Conservation (phyloP, 2,797 vertebrate genomes). For the Takifugu ocellatus region DNA sequence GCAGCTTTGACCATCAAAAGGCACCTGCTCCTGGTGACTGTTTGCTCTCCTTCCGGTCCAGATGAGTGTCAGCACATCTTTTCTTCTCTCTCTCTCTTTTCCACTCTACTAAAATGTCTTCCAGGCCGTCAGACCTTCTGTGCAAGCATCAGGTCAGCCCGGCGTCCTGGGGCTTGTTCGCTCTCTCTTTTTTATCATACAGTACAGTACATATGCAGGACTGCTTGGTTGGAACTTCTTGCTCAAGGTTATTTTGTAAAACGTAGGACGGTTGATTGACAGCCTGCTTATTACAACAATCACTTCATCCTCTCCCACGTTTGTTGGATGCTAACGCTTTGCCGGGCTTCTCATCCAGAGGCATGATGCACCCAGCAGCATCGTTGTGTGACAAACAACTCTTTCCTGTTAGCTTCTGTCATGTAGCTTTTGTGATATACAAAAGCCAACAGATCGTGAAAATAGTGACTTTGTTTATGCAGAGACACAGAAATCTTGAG, state of each 20-base stretch:
- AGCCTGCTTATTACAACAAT: conserved; percentile 2
- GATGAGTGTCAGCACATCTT: conserved; percentile 52
- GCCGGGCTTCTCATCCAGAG: too few relatives aligned
- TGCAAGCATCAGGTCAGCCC: conserved; percentile 28
- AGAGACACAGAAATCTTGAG: background rate
- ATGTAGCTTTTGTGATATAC: too few relatives aligned
- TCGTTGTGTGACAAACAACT: background rate
- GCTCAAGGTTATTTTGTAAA: conserved; percentile 21
- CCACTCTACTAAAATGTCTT: conserved; percentile 42
- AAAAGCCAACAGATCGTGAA: too few relatives aligned
- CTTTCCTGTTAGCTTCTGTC: background rate
- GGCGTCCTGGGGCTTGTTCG: conserved; percentile 7
- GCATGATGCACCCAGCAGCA: too few relatives aligned
- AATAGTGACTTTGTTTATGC: background rate
- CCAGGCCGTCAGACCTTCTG: conserved; percentile 14
- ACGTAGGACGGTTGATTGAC: conserved; percentile 17
- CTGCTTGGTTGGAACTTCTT: background rate
- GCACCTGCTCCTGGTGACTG: conserved; percentile 71
- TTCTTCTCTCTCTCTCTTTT: conserved; percentile 36
- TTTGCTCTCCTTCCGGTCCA: conserved; percentile 70
- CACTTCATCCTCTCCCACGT: too few relatives aligned
- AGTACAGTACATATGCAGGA: background rate
- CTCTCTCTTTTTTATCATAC: conserved; percentile 18
- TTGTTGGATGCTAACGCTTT: too few relatives aligned
- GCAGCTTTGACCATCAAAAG: conserved; percentile 71